Evolutionary conservation across 2,797 vertebrate genomes (phyloP), one percentile per base, ranked within the genome.

Genomic region (Pristis pectinata): DNA sequence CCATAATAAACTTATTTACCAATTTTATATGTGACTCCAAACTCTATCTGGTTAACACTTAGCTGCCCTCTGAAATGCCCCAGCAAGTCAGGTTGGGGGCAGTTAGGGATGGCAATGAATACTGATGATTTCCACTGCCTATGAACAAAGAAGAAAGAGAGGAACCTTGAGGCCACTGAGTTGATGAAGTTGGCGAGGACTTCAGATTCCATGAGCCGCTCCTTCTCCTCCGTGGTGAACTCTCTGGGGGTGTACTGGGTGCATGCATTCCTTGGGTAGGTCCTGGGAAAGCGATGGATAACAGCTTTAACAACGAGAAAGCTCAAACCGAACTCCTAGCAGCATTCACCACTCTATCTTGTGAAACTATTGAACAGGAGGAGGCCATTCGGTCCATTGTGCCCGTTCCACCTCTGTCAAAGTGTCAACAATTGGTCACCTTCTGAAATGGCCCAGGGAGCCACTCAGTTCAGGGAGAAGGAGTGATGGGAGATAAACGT

Each of bases 201-300:
- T 94, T 98, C 96, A 13, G 97, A 97, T 92, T 97, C 96, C 95
- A 97, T 94, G 53, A 95, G 94, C 0, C 41, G 94, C 53, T 97
- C 96, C 95, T 95, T 97, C 95, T 98, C 98, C 95, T 98, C 96
- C 13, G 97, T 94, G 77, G 96, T 96, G 70, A 98, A 96, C 95
- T 98, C 96, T 95, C 97, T 97, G 83, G 98, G 96, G 59, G 95
- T 95, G 95, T 98, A 99, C 95, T 99, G 98, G 0, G 96, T 98
- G 41, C 95, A 97, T 95, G 96, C 96, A 94, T 99, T 99, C 96
- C 95, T 97, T 94, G 96, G 97, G 96, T 96, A 96, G 59, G 95
- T 96, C 98, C 99, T 99, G 95, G 77, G 95, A 96, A 95, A 94
- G 30, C 3, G 80, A 94, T 3, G 41, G 2, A 10, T 13, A 30